phyloP scores from a whole-genome alignment of 2,113 vertebrate genomes.

The Pelecanoides urinatrix region DNA sequence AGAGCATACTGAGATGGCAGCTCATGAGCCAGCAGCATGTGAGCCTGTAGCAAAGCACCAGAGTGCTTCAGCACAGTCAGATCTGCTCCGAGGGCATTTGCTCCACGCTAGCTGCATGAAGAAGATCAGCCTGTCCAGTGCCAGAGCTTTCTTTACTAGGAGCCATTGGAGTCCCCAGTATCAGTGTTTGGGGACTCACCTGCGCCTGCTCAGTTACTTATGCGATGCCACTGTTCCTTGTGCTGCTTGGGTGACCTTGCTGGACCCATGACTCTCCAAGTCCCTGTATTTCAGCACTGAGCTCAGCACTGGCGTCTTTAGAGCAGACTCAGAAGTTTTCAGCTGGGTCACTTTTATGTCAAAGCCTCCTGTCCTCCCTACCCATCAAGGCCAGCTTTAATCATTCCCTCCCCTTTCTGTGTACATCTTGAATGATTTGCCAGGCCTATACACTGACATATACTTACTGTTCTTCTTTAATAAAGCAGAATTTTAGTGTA shows the following conservation, averaged over 20 bases:
- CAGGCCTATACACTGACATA: not conserved
- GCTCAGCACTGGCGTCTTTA: not conserved
- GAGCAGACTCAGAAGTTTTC: not conserved
- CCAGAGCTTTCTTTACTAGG: not conserved
- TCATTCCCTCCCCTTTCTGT: not conserved
- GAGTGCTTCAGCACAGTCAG: not conserved
- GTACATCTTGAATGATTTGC: not conserved
- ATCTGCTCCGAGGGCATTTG: not conserved
- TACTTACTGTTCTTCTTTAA: not conserved
- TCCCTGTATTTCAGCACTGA: not conserved
- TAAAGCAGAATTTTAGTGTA: not conserved
- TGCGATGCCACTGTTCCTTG: rapidly evolving
- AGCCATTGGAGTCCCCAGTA: not conserved
- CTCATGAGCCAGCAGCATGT: not conserved
- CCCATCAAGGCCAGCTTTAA: not conserved
- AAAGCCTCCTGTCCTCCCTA: not conserved
- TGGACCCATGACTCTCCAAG: not conserved
- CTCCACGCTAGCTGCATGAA: not conserved
- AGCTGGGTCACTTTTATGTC: not conserved
- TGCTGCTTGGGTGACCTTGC: not conserved
- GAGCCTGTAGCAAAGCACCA: not conserved
- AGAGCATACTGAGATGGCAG: not conserved
- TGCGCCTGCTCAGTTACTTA: not conserved
- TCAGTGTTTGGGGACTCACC: not conserved
- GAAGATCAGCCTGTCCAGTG: not conserved